These are phyloP conservation scores for Eutolmus rufibarbis DNA, from an alignment of 2,888 invertebrate genomes.

Conservation along the genomic window DNA sequence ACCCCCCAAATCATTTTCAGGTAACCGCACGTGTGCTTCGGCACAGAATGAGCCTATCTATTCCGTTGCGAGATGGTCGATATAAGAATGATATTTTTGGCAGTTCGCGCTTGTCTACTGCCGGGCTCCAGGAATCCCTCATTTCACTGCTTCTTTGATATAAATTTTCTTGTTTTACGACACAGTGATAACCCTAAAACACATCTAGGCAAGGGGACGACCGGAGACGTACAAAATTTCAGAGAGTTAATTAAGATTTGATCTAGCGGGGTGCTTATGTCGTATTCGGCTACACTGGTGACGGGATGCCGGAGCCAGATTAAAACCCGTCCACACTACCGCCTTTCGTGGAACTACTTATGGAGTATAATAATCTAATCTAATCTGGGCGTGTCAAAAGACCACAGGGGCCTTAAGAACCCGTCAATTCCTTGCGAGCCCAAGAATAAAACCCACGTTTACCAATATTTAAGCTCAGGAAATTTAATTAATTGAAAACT, in stretches of 20 bases:
- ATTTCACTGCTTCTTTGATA: neutral
- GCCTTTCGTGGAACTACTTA: neutral
- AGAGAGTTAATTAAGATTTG: conserved; percentile 3
- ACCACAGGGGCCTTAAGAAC: neutral
- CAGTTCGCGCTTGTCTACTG: neutral
- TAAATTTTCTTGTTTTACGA: conserved; percentile 4
- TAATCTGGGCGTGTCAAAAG: neutral
- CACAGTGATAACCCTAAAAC: neutral
- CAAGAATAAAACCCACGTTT: neutral
- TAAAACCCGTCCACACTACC: neutral
- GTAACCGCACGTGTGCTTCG: neutral
- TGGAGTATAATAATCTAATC: neutral
- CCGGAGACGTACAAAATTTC: neutral
- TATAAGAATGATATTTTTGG: neutral
- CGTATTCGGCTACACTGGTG: neutral
- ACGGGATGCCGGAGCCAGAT: neutral
- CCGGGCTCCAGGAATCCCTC: neutral
- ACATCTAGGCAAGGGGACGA: neutral
- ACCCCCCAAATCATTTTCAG: conserved; percentile 31
- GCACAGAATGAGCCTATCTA: neutral
- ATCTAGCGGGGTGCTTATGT: neutral
- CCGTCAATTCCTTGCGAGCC: neutral
- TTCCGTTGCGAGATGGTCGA: neutral
- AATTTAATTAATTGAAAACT: neutral
- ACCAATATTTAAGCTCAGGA: neutral